Percentiles rank a stretch among this genome's conserved stretches.
Evolutionary conservation across 2,113 vertebrate genomes (phyloP).

Genomic region (Periophthalmodon schlosseri): DNA sequence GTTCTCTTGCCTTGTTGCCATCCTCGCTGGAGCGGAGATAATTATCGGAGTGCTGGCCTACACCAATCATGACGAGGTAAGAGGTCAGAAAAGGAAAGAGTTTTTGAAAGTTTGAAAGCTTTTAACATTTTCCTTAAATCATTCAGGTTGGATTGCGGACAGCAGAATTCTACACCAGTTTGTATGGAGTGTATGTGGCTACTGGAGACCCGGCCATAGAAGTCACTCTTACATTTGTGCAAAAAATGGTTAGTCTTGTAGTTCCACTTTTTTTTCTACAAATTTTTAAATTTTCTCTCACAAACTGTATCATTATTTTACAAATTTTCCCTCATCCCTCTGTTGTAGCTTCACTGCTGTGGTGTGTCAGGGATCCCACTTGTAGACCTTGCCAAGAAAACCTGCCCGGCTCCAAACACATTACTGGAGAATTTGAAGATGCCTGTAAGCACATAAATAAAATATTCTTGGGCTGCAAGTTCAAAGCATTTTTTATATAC

Average conservation of each 20-base stretch:
- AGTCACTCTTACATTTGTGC: conserved; percentile 50
- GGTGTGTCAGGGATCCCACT: not conserved
- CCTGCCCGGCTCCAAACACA: conserved; percentile 41
- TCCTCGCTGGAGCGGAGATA: conserved; percentile 22
- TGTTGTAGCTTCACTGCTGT: conserved; percentile 66
- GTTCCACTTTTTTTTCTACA: not conserved
- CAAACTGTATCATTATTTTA: not conserved
- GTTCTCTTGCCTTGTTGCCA: conserved; percentile 41
- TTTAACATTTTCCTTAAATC: not conserved
- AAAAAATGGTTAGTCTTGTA: conserved; percentile 39
- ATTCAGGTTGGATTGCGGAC: conserved; percentile 10
- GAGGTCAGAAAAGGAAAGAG: not conserved
- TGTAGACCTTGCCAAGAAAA: not conserved
- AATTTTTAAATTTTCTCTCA: not conserved
- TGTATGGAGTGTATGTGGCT: conserved; percentile 36
- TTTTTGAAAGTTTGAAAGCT: not conserved
- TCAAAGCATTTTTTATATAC: not conserved
- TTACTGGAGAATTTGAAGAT: not conserved
- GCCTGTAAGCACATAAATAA: conserved; percentile 43
- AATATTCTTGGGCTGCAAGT: not conserved
- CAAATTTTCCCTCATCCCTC: not conserved
- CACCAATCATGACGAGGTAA: conserved; percentile 22
- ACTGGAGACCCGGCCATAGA: conserved; percentile 34
- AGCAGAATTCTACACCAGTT: conserved; percentile 37
- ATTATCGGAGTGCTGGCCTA: conserved; percentile 44